A percentile compares a stretch with the other conserved stretches of the same genome.
phyloP scores from a whole-genome alignment of 2,888 invertebrate species.

The Lepidochrysops patricia region DNA sequence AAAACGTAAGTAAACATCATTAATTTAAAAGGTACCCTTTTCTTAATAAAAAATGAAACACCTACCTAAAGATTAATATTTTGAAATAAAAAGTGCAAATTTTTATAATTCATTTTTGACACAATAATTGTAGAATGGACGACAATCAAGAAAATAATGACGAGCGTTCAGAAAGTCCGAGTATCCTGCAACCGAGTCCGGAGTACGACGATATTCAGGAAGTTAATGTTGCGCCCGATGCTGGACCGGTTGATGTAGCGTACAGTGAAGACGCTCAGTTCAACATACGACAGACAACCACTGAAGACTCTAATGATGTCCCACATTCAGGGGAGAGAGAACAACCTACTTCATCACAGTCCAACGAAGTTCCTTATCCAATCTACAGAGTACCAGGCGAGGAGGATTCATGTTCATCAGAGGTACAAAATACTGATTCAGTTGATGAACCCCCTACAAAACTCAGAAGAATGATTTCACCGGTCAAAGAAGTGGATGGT shows the following conservation, averaged over 20 bases:
- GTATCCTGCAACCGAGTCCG: background rate
- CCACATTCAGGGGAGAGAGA: background rate
- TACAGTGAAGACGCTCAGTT: slow-evolving; percentile 13
- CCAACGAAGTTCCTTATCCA: slow-evolving; percentile 21
- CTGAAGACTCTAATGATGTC: background rate
- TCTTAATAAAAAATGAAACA: too few relatives aligned
- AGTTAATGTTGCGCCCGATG: slow-evolving; percentile 11
- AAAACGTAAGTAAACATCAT: too few relatives aligned
- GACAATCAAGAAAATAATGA: background rate
- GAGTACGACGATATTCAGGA: background rate
- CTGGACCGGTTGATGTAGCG: slow-evolving; percentile 20
- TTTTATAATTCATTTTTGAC: background rate
- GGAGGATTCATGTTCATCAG: slow-evolving; percentile 18
- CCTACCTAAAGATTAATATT: too few relatives aligned
- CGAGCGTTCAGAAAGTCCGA: slow-evolving; percentile 2
- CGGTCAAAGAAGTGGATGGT: slow-evolving; percentile 75
- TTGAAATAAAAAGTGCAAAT: background rate
- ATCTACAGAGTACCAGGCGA: slow-evolving; percentile 31
- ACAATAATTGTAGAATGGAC: background rate
- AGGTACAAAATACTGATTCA: slow-evolving; percentile 11
- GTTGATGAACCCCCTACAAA: slow-evolving; percentile 43
- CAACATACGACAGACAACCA: background rate
- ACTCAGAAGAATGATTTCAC: slow-evolving; percentile 39
- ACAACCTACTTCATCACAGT: slow-evolving; percentile 13
- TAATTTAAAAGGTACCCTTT: background rate